Conservation (phyloP, 2,113 vertebrate species). For the Tyrannus savana region DNA sequence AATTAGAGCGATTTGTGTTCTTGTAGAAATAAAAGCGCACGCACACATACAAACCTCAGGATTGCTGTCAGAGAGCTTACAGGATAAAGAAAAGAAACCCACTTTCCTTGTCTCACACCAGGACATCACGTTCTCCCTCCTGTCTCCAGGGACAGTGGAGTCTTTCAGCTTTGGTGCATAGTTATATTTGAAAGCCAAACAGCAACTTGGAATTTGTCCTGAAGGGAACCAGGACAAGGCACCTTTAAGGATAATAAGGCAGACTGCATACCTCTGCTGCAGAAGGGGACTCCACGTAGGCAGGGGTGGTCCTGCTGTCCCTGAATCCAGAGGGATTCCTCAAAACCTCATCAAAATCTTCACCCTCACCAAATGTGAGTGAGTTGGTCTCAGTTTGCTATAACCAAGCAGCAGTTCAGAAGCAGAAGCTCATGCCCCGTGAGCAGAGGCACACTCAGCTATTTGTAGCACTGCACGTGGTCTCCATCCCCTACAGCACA, state of each 20-base stretch:
- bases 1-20: not conserved
- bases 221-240: conserved; percentile 37
- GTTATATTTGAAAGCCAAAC: not conserved
- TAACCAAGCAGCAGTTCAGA: not conserved
- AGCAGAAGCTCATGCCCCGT: not conserved
- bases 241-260: conserved; percentile 60
- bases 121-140: not conserved
- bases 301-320: not conserved
- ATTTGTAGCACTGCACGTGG: accelerated
- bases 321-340: not conserved
- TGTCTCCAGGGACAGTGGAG: not conserved
- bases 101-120: not conserved
- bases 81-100: conserved; percentile 22
- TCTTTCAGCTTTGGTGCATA: conserved; percentile 37
- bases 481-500: not conserved
- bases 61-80: not conserved
- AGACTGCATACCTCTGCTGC: not conserved
- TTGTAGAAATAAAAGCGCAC: conserved; percentile 11
- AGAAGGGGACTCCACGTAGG: not conserved
- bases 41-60: not conserved
- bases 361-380: not conserved
- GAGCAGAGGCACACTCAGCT: not conserved
- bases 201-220: conserved; percentile 17
- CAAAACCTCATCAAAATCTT: not conserved
- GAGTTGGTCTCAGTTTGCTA: not conserved